Evolutionary conservation across 2,888 invertebrate genomes (phyloP).

Genomic region (Pandemis heparana): DNA sequence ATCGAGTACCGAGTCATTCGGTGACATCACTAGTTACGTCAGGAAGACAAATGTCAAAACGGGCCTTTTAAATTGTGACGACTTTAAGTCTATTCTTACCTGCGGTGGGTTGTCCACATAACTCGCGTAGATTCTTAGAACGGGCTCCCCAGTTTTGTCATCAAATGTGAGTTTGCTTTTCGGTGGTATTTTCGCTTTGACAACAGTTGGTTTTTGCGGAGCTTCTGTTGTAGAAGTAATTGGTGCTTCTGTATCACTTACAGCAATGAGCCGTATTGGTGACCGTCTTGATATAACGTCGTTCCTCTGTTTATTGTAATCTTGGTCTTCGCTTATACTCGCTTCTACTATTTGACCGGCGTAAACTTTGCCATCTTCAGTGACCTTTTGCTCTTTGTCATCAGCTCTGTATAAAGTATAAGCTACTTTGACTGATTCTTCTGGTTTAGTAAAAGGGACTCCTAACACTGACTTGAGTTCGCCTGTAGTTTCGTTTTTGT

Average conservation of each 20-base stretch:
- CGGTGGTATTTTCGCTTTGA: conserved; percentile 77
- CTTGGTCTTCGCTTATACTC: conserved; percentile 74
- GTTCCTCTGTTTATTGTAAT: conserved; percentile 73
- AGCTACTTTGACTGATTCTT: conserved; percentile 71
- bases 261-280: conserved; percentile 67
- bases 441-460: conserved; percentile 70
- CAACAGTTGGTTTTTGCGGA: conserved; percentile 61
- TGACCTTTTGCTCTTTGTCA: conserved; percentile 65
- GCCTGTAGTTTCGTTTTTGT: conserved; percentile 59
- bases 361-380: conserved; percentile 69
- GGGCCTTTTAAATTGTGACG: neutral
- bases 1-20: too few relatives aligned
- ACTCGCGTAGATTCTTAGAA: conserved; percentile 85
- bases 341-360: conserved; percentile 80
- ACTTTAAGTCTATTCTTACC: conserved; percentile 53
- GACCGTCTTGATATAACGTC: conserved; percentile 65
- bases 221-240: conserved; percentile 46
- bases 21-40: too few relatives aligned
- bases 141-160: conserved; percentile 78
- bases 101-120: conserved; percentile 70
- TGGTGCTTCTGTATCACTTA: conserved; percentile 62
- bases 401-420: conserved; percentile 72
- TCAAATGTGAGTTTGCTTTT: conserved; percentile 77
- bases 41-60: too few relatives aligned
- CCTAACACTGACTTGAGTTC: conserved; percentile 68